A percentile compares a stretch with the other conserved stretches of the same genome.
Conservation (phyloP, 2,113 vertebrate genomes). For the Myotis brandtii region DNA sequence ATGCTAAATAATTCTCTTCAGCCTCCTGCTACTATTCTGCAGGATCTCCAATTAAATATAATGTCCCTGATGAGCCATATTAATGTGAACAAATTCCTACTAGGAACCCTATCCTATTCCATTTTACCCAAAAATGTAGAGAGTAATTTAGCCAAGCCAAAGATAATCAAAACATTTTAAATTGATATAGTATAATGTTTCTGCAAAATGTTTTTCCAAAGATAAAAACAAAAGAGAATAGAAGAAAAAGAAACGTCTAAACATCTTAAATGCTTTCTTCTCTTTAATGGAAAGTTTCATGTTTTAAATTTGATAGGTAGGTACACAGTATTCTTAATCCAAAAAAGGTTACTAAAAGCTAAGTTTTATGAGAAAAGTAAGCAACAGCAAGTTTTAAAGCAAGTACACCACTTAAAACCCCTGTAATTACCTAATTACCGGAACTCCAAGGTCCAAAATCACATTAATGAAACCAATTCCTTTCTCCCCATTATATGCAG, state of each 20-base stretch:
- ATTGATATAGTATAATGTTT: conserved; percentile 57
- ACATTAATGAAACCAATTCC: conserved; percentile 73
- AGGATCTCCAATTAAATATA: conserved; percentile 92
- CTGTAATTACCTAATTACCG: conserved; percentile 78
- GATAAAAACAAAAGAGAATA: conserved; percentile 40
- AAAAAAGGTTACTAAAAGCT: conserved; percentile 12
- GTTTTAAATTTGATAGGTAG: conserved; percentile 38
- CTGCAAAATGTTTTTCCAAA: conserved; percentile 70
- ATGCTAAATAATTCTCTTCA: conserved; percentile 93
- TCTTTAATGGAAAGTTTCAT: conserved; percentile 8
- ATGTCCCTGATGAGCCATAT: conserved; percentile 90
- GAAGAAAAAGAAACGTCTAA: conserved; percentile 32
- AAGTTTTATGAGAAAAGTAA: conserved; percentile 58
- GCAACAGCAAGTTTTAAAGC: conserved; percentile 74
- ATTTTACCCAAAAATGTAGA: conserved; percentile 77
- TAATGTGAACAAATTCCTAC: conserved; percentile 88
- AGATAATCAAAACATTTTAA: conserved; percentile 73
- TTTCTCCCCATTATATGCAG: conserved; percentile 31
- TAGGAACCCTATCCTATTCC: conserved; percentile 84
- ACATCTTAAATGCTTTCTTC: conserved; percentile 34
- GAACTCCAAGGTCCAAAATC: conserved; percentile 76
- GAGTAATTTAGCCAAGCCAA: conserved; percentile 68
- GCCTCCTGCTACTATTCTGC: conserved; percentile 90
- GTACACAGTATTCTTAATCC: not conserved
- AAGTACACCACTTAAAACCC: conserved; percentile 64